Evolutionary conservation across 1,140 invertebrate species (phyloP), one percentile per base, ranked within the genome.

Genomic region (Diorhabda elongata): DNA sequence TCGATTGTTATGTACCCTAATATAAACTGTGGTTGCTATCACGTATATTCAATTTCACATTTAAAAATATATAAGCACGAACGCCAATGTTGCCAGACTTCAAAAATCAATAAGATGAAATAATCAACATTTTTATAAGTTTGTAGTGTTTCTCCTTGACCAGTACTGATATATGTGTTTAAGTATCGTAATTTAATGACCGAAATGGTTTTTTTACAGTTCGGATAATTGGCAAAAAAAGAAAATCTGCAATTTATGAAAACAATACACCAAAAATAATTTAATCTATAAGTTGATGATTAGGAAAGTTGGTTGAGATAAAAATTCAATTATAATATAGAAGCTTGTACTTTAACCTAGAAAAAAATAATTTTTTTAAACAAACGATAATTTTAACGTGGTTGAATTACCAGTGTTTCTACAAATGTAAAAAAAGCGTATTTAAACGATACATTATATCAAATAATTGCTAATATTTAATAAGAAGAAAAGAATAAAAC

Each of bases 181-280:
- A 26, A 26, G 0, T 26, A 26, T 26, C 26, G 26, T 26, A 26
- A 26, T 26, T 26, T 58, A 57, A 57, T n/a, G 26, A 8, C 8
- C n/a, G n/a, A 45, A 41, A 7, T 45, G 41, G 42, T 64, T 65
- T 42, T 64, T 65, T 65, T 65, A 26, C 64, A 65, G 64, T 65
- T 42, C 47, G 64, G 58, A 56, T 65, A 42, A 44, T 65, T 65
- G 56, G 64, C 64, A 65, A 41, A 57, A 42, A 58, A 41, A 65
- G 8, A 65, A 63, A 65, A 65, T 41, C 64, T 65, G 58, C 64
- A 57, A 65, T 65, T 65, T 57, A 26, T 64, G 45, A 64, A 64
- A 42, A 56, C 64, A 56, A 65, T 58, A 65, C 64, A 65, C 64
- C 64, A 65, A 65, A 56, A 42, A 58, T n/a, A 58, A 42, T 56